Evolutionary conservation across 2,888 invertebrate species (phyloP), one percentile per base, ranked within the genome.

Genomic region (Trichopoda pennipes): DNA sequence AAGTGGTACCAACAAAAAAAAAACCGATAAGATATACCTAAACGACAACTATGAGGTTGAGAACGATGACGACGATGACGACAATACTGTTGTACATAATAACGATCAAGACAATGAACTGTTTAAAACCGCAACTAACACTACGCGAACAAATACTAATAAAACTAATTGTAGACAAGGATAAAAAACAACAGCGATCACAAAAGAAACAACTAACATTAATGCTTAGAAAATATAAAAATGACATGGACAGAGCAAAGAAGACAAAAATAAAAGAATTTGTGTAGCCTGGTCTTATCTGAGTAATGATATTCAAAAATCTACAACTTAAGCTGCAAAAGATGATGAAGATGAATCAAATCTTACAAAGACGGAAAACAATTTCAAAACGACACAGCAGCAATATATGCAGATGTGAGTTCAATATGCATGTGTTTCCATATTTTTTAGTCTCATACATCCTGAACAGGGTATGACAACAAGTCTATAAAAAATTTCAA

Each of bases 231-330:
- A 79, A 75, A 66, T 63, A 68, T 66, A 72, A 66, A 78, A 78
- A 44, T 78, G 68, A 80, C 79, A 80, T 73, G 79, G 42, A 49
- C 68, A 73, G 61, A 49, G 16, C 44, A 44, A n/a, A 44, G 28
- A 16, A 16, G 2, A 35, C 3, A 9, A 51, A 38, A 44, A 44
- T 35, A 68, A 53, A 47, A 70, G 23, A 58, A 68, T 75, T n/a
- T 42, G 72, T 82, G 56, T 63, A 68, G 42, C 56, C 75, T 64
- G 61, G 14, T 74, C 84, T 84, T 85, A 85, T 85, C 85, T 85
- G 83, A 85, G 72, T 84, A 85, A 85, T 85, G 85, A 85, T 83
- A 84, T 84, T 68, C 77, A 79, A 69, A 76, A 83, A 85, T 85
- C 85, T 85, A 85, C 84, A 85, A 85, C 72, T 68, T 42, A 66